Evolutionary conservation across 1,140 invertebrate species (phyloP).

Genomic region (Diploscapter pachys): DNA sequence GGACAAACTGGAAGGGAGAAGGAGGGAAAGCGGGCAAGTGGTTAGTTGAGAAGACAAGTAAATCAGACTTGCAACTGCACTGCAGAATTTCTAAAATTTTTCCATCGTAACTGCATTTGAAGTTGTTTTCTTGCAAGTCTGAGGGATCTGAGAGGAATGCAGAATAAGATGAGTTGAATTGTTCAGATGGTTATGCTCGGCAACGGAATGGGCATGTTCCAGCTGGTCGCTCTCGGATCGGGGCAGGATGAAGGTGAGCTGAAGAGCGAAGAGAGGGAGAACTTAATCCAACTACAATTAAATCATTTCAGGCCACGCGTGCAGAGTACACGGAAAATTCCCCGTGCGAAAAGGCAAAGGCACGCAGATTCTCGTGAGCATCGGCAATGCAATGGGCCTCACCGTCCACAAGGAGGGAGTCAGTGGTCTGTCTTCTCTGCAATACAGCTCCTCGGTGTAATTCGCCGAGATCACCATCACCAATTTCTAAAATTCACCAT

Average conservation of each 20-base stretch:
- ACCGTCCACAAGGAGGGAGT: constrained; percentile 41
- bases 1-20: constrained; percentile 26
- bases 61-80: constrained; percentile 7
- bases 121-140: no score
- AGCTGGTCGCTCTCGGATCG: constrained; percentile 42
- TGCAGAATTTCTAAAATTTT: not conserved
- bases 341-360: constrained; percentile 48
- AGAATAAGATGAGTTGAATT: no score
- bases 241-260: constrained; percentile 24
- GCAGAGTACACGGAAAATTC: constrained; percentile 49
- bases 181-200: constrained; percentile 50
- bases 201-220: constrained; percentile 55
- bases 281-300: constrained; percentile 9
- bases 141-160: no score
- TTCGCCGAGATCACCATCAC: no score
- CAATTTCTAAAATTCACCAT: constrained; percentile 6
- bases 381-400: constrained; percentile 43
- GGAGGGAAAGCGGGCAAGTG: constrained; percentile 32
- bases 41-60: constrained; percentile 9
- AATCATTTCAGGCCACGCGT: constrained; percentile 46
- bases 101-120: no score
- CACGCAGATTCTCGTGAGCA: constrained; percentile 45
- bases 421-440: no score
- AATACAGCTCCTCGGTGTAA: no score
- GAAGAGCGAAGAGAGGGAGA: not conserved